Conservation (phyloP, 2,888 invertebrate genomes). For the Cyclophora punctaria region DNA sequence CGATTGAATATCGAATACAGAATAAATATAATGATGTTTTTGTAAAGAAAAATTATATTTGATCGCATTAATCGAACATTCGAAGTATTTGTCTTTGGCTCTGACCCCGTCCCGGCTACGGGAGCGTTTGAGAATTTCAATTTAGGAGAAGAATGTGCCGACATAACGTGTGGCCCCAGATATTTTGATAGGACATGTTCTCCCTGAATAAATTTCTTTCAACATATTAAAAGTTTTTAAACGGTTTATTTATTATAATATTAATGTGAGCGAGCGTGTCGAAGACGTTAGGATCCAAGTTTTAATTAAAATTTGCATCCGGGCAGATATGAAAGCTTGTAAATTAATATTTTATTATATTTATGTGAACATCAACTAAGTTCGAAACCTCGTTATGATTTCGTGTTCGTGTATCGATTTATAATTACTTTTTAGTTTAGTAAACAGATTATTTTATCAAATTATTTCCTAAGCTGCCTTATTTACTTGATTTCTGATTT, state of each 20-base stretch:
- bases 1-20: too few relatives aligned
- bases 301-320: slow-evolving; percentile 1
- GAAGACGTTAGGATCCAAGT: slow-evolving; percentile 5
- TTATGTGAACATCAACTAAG: not conserved
- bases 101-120: slow-evolving; percentile 59
- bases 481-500: too few relatives aligned
- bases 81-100: slow-evolving; percentile 70
- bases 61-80: slow-evolving; percentile 69
- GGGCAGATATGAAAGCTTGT: not conserved
- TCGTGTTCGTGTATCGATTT: too few relatives aligned
- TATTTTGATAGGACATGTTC: slow-evolving; percentile 76
- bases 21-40: slow-evolving; percentile 5
- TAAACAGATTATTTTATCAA: too few relatives aligned
- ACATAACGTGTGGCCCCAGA: slow-evolving; percentile 75
- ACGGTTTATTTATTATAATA: slow-evolving; percentile 53
- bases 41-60: slow-evolving; percentile 51
- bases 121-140: slow-evolving; percentile 74
- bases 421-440: too few relatives aligned
- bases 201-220: slow-evolving; percentile 73
- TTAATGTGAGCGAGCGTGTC: slow-evolving; percentile 3
- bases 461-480: too few relatives aligned
- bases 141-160: slow-evolving; percentile 77
- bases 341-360: not conserved
- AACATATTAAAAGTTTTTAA: slow-evolving; percentile 70
- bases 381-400: too few relatives aligned